Evolutionary conservation across 2,888 invertebrate genomes (phyloP).

Genomic region (Adelphocoris suturalis): DNA sequence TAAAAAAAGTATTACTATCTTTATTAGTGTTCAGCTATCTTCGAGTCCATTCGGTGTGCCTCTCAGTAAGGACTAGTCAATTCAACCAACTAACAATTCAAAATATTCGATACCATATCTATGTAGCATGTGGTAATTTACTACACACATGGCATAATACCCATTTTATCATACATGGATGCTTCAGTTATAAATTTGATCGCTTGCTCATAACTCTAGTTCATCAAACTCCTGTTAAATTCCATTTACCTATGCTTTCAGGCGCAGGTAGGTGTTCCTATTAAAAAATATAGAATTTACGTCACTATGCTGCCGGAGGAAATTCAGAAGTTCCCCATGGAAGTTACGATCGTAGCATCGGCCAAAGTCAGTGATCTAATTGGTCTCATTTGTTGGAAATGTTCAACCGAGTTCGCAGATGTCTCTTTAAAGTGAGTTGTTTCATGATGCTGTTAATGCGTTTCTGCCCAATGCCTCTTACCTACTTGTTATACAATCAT

Average conservation of each 20-base stretch:
- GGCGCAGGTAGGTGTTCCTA: conserved; percentile 87
- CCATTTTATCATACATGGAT: no score
- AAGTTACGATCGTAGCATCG: conserved; percentile 88
- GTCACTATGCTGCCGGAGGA: conserved; percentile 91
- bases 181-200: no score
- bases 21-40: no score
- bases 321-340: conserved; percentile 85
- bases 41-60: no score
- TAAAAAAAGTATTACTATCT: no score
- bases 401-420: conserved; percentile 79
- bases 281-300: conserved; percentile 93
- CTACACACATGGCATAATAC: no score
- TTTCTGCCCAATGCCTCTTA: not conserved
- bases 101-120: no score
- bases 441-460: not conserved
- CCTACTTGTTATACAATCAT: not conserved
- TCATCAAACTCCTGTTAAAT: no score
- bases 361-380: conserved; percentile 95
- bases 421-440: conserved; percentile 78
- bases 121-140: no score
- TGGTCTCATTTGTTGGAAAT: conserved; percentile 94
- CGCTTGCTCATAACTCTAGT: no score
- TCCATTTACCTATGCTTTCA: conserved; percentile 71
- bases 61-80: no score
- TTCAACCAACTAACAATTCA: no score